phyloP scores from a whole-genome alignment of 2,113 vertebrate genomes.

The Acrocephalus kingi region DNA sequence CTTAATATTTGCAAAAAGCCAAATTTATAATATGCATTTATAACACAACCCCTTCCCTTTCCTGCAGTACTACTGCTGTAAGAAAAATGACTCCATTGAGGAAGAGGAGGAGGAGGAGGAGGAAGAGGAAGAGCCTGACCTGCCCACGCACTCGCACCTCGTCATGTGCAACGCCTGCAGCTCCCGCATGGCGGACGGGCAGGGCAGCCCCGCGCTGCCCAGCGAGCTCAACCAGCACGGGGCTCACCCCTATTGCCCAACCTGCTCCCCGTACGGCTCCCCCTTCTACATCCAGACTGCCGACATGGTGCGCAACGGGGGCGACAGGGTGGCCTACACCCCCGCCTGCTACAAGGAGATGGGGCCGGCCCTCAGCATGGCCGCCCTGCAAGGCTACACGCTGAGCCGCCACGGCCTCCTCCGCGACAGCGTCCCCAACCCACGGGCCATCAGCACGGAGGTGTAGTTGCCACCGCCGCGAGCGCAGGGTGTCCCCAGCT shows the following conservation, averaged over 20 bases:
- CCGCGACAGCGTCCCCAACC: conserved; percentile 83
- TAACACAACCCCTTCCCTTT: background rate
- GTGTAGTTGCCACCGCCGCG: conserved; percentile 76
- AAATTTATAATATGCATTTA: no score
- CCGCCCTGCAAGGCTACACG: conserved; percentile 78
- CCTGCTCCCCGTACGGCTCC: conserved; percentile 87
- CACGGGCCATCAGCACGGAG: conserved; percentile 91
- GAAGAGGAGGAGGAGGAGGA: conserved; percentile 78
- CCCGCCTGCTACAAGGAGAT: conserved; percentile 86
- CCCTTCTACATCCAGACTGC: conserved; percentile 90
- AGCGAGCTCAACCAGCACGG: conserved; percentile 73
- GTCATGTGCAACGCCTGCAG: conserved; percentile 86
- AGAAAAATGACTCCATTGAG: conserved; percentile 86
- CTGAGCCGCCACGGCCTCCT: conserved; percentile 78
- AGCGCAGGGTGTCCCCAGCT: background rate
- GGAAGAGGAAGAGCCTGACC: conserved; percentile 74
- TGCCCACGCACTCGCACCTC: conserved; percentile 76
- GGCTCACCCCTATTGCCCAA: conserved; percentile 77
- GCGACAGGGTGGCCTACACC: conserved; percentile 84
- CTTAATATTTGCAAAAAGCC: no score
- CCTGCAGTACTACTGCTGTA: conserved; percentile 96
- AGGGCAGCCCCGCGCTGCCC: conserved; percentile 68
- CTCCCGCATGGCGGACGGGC: conserved; percentile 77
- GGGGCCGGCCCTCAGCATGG: conserved; percentile 80
- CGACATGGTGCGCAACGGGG: conserved; percentile 89